Evolutionary conservation across 2,113 vertebrate species (phyloP).

Genomic region (Brachyistius frenatus): DNA sequence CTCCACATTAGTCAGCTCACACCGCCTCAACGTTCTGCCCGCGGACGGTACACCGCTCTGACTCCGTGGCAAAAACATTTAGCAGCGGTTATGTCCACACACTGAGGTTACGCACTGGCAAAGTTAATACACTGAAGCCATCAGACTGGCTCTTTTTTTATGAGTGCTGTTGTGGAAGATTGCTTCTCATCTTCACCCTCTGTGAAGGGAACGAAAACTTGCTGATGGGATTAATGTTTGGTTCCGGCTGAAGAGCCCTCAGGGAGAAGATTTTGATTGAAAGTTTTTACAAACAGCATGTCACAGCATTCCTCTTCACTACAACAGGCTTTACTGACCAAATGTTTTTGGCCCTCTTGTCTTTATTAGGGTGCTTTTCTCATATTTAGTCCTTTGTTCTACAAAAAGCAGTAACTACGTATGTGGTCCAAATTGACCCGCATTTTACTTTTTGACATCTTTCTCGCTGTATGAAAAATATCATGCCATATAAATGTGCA

Average conservation of each 20-base stretch:
- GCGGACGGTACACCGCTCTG: conserved; percentile 41
- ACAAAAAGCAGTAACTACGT: neutral
- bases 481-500: too few species aligned
- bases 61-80: conserved; percentile 33
- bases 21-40: conserved; percentile 45
- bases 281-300: neutral
- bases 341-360: too few species aligned
- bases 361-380: neutral
- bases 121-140: conserved; percentile 12
- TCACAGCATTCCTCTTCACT: too few species aligned
- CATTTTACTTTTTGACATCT: neutral
- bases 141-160: conserved; percentile 24
- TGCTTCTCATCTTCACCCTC: neutral
- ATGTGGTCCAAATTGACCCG: neutral
- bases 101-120: conserved; percentile 19
- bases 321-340: too few species aligned
- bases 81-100: conserved; percentile 25
- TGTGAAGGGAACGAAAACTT: conserved; percentile 33
- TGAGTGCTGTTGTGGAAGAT: neutral
- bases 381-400: neutral
- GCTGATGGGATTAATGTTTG: conserved; percentile 24
- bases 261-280: conserved; percentile 3
- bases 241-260: neutral
- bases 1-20: conserved; percentile 57
- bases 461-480: too few species aligned